phyloP scores from a whole-genome alignment of 2,888 invertebrate genomes.

The Erpobdella octoculata region DNA sequence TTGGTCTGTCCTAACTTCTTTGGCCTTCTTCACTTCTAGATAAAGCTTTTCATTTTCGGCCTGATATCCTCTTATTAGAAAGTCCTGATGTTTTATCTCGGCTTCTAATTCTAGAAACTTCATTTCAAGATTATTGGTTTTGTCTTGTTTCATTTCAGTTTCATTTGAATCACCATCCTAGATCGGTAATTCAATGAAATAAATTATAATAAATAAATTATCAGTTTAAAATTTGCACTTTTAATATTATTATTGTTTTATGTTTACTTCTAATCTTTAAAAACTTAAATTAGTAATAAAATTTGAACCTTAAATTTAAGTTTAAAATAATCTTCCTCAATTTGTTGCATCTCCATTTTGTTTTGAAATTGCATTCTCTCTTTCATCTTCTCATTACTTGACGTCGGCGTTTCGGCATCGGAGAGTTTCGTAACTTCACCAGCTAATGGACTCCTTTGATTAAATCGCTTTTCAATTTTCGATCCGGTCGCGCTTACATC shows the following conservation, averaged over 20 bases:
- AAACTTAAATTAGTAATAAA: too few relatives aligned
- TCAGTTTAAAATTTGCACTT: neutral
- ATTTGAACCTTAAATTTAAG: neutral
- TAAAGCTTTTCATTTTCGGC: conserved; percentile 13
- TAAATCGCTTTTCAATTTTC: too few relatives aligned
- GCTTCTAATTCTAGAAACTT: neutral
- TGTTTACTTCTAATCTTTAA: too few relatives aligned
- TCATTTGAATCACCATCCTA: neutral
- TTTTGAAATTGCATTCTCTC: too few relatives aligned
- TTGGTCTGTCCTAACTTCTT: neutral
- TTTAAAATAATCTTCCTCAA: conserved; percentile 10
- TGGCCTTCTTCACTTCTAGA: conserved; percentile 5
- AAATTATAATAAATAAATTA: neutral
- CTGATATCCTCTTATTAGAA: conserved; percentile 21
- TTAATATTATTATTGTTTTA: too few relatives aligned
- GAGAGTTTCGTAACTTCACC: too few relatives aligned
- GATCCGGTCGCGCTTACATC: too few relatives aligned
- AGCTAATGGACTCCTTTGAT: too few relatives aligned
- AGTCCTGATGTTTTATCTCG: conserved; percentile 3
- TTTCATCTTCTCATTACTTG: too few relatives aligned
- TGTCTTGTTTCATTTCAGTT: neutral
- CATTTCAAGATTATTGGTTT: neutral
- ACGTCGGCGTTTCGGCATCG: too few relatives aligned
- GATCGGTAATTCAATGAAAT: neutral
- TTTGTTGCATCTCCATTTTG: neutral